These are phyloP conservation scores for Blomia tropicalis DNA, from an alignment of 2,888 invertebrate species.

Conservation along the genomic window DNA sequence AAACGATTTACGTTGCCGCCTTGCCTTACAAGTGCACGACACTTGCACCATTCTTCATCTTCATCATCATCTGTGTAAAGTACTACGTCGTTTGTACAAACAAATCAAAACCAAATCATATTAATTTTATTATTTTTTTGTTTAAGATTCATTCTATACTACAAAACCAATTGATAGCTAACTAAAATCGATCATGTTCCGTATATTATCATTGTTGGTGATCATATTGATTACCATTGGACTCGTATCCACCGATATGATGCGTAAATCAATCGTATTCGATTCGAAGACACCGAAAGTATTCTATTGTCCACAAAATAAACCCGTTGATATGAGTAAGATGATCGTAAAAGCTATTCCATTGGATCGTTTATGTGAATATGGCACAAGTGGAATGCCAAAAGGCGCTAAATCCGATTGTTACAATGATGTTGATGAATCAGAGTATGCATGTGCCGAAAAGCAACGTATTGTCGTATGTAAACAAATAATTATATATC, in stretches of 20 bases:
- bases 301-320: constrained; percentile 59
- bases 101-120: no score
- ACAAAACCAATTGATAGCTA: no score
- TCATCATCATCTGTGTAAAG: no score
- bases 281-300: constrained; percentile 62
- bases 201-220: background rate
- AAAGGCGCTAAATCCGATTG: constrained; percentile 59
- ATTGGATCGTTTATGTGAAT: constrained; percentile 54
- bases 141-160: no score
- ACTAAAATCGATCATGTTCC: background rate
- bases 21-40: no score
- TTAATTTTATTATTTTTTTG: no score
- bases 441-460: constrained; percentile 61
- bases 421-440: constrained; percentile 61
- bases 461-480: constrained; percentile 60
- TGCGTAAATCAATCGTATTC: constrained; percentile 58
- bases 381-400: constrained; percentile 48
- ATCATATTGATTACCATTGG: background rate
- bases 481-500: no score
- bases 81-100: no score
- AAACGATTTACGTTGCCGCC: no score
- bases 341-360: constrained; percentile 46
- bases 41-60: no score
- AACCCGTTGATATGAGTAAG: constrained; percentile 52
- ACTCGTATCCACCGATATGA: constrained; percentile 46